Evolutionary conservation across 2,797 vertebrate genomes (phyloP).

Genomic region (Aldrovandia affinis): DNA sequence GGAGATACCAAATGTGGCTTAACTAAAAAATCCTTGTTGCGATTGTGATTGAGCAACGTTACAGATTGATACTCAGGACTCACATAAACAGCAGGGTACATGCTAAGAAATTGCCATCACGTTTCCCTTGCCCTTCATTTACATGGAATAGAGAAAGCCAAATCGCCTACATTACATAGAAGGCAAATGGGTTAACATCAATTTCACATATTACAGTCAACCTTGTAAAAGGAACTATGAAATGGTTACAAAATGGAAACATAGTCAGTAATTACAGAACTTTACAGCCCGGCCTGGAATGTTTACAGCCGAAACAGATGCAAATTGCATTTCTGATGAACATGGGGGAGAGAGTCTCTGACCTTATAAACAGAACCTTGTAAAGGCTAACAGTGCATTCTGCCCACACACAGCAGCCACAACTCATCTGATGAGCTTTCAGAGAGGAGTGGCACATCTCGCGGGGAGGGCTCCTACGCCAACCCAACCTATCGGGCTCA

Average conservation of each 20-base stretch:
- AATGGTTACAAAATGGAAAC: slow-evolving; percentile 16
- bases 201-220: slow-evolving; percentile 12
- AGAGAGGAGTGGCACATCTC: not conserved
- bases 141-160: slow-evolving; percentile 9
- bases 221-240: slow-evolving; percentile 8
- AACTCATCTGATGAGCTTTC: not conserved
- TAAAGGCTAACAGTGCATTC: not conserved
- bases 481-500: not conserved
- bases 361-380: slow-evolving; percentile 18
- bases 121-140: not conserved
- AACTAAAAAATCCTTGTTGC: not conserved
- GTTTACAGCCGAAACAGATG: slow-evolving; percentile 9
- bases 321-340: slow-evolving; percentile 17
- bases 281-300: slow-evolving; percentile 13
- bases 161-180: slow-evolving; percentile 12
- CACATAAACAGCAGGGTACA: not conserved
- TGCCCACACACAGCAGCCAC: not conserved
- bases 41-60: not conserved
- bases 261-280: not conserved
- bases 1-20: not conserved
- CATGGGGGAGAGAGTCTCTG: not conserved
- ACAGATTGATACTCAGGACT: not conserved
- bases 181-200: not conserved
- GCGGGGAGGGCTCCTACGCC: not conserved
- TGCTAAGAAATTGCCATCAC: not conserved